phyloP scores from a whole-genome alignment of 2,113 vertebrate species.

The Triplophysa dalaica region DNA sequence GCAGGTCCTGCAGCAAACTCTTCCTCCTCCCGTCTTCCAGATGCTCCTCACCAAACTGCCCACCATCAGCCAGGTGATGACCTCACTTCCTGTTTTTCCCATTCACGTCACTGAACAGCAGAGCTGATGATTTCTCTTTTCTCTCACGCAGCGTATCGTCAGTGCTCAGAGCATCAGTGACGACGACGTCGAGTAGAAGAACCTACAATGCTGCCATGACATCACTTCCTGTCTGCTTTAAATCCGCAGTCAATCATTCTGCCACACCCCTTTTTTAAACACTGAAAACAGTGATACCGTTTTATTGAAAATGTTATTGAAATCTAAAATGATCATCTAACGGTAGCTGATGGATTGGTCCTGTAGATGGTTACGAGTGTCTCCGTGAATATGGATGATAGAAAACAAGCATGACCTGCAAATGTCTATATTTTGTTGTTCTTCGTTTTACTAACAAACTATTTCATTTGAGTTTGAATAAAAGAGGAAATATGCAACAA shows the following conservation, averaged over 20 bases:
- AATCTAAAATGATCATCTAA: neutral
- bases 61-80: slow-evolving; percentile 87
- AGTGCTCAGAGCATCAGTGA: slow-evolving; percentile 91
- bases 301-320: neutral
- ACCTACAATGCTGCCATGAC: neutral
- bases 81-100: no score
- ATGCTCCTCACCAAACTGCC: slow-evolving; percentile 98
- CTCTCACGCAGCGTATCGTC: slow-evolving; percentile 84
- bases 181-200: slow-evolving; percentile 88
- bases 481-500: slow-evolving; percentile 6
- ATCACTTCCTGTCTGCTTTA: slow-evolving; percentile 31
- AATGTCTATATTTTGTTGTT: neutral
- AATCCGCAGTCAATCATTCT: neutral
- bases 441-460: neutral
- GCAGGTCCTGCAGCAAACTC: slow-evolving; percentile 94
- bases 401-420: slow-evolving; percentile 13
- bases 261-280: neutral
- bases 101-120: neutral
- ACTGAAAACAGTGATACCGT: neutral
- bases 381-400: neutral
- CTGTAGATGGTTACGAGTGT: neutral
- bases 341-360: neutral
- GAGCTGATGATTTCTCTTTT: neutral
- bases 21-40: slow-evolving; percentile 96
- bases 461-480: neutral